Base-by-base conservation (phyloP, 2,113 vertebrate species). In the Carettochelys insculpta region DNA sequence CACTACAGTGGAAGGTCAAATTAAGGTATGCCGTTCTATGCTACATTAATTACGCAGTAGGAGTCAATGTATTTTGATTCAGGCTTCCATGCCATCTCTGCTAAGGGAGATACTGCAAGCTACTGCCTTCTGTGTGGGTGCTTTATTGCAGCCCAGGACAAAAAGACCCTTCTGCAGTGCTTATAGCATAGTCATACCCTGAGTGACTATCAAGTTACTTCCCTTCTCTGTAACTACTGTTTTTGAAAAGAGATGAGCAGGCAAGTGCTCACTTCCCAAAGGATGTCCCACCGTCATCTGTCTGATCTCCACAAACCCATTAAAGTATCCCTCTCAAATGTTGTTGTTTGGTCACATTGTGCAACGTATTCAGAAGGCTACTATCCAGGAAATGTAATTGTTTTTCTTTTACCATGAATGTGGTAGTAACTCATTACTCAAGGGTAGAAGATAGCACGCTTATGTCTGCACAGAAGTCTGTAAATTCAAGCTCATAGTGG, bases 301-400 rank as follows among this genome's bases (percentile, higher is more conserved):
- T 43, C 68, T 41, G 41, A 73, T 73, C 24, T 73, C 38, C 41
- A 73, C 24, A 43, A 38, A 86, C 54, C 52, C 90, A 92, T 89
- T 86, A 87, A 94, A 9, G 76, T 41, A 73, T 90, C 11, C 84
- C 47, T 82, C 92, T 87, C 87, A 82, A 45, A 80, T 93, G 91
- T 77, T 58, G 38, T 84, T 83, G 27, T 82, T 1, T 77, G 94
- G 54, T 86, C 76, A 51, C 19, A 41, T 24, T 76, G 31, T 13
- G 20, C 48, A 58, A 5, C 48, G 20, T 86, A 14, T 95, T 92
- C 75, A 80, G 83, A 90, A 86, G 82, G 41, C 85, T 80, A 22
- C 91, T 84, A 68, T 48, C 19, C 45, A 47, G 83, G 31, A 93
- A 76, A 7, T 61, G 43, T 54, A 25, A 8, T 19, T 89, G 87